These are phyloP conservation scores for Acanthiza pusilla DNA, from an alignment of 2,797 vertebrate species.

Conservation along the genomic window DNA sequence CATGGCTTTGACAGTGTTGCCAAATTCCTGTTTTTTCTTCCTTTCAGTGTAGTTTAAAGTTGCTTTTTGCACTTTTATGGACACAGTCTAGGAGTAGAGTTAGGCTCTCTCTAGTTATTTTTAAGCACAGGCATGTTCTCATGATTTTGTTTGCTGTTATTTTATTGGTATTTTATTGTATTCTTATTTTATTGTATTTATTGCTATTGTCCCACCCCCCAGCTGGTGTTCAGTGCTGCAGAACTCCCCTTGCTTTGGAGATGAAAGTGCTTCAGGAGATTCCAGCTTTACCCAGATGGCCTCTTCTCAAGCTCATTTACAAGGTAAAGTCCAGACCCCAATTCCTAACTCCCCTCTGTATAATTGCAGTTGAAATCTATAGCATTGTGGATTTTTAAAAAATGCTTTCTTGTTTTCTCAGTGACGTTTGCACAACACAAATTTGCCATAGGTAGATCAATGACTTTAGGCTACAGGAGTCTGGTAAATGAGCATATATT, in stretches of 20 bases:
- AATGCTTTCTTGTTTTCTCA: background rate
- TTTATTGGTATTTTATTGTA: background rate
- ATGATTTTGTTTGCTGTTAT: background rate
- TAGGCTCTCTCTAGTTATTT: background rate
- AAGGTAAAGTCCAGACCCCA: background rate
- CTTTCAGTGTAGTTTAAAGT: background rate
- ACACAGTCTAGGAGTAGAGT: background rate
- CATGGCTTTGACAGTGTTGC: background rate
- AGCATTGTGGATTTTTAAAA: background rate
- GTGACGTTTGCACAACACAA: background rate
- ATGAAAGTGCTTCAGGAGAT: background rate
- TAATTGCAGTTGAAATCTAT: background rate
- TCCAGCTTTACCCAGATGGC: background rate
- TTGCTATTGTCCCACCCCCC: background rate
- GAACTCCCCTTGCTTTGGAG: background rate
- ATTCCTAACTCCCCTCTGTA: background rate
- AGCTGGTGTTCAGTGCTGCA: background rate
- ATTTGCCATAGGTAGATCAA: background rate
- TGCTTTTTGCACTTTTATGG: background rate
- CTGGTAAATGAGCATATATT: background rate
- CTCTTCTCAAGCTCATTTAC: background rate
- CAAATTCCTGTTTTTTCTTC: background rate
- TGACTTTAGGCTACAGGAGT: background rate
- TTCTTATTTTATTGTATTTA: background rate
- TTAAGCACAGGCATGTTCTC: background rate